A percentile compares a stretch with the other conserved stretches of the same genome.
These are phyloP conservation scores for Xestia xanthographa DNA, from an alignment of 2,888 invertebrate genomes.

Conservation along the genomic window DNA sequence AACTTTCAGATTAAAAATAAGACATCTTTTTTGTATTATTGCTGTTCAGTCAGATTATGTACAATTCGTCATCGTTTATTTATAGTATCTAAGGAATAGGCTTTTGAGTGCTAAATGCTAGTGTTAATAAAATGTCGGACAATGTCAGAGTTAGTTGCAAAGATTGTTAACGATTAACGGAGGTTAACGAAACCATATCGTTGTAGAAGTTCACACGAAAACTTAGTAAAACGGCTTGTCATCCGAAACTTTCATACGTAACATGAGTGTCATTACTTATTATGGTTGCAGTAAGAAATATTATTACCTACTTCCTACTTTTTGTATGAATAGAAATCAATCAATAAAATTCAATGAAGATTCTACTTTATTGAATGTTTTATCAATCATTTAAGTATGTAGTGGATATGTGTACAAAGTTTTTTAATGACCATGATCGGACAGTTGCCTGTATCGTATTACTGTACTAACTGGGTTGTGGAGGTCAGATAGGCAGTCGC, in stretches of 20 bases:
- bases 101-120: background rate
- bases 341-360: background rate
- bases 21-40: background rate
- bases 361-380: background rate
- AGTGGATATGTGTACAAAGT: background rate
- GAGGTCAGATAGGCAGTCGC: too few species aligned
- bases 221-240: background rate
- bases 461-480: too few species aligned
- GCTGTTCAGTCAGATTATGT: background rate
- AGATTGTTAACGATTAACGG: background rate
- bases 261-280: background rate
- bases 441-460: background rate
- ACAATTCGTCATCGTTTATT: constrained; percentile 28
- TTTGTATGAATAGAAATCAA: background rate
- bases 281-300: too few species aligned
- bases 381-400: too few species aligned
- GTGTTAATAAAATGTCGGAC: background rate
- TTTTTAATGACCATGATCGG: background rate
- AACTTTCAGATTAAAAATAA: background rate
- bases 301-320: background rate
- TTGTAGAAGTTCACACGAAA: background rate
- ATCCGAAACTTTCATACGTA: background rate
- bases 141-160: background rate
- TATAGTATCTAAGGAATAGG: background rate
- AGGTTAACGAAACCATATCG: background rate